These are phyloP conservation scores for Henicopernis longicauda DNA, from an alignment of 2,113 vertebrate genomes.

Conservation along the genomic window DNA sequence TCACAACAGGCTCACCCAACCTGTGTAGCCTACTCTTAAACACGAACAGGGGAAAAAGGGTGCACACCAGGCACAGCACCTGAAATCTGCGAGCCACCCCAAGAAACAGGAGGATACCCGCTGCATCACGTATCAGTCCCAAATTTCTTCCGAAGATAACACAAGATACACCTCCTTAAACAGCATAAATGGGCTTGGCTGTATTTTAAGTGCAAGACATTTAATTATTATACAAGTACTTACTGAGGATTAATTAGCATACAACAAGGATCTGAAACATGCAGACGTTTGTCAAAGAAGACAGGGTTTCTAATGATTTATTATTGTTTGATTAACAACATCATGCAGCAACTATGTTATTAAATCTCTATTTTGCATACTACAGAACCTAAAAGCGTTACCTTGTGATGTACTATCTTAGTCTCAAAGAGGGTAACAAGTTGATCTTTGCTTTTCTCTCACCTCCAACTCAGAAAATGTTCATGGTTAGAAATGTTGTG, in stretches of 20 bases:
- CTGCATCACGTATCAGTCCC: neutral
- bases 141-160: neutral
- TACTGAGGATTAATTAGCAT: conserved; percentile 34
- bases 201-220: conserved; percentile 20
- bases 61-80: neutral
- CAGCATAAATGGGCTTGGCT: neutral
- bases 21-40: neutral
- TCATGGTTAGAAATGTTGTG: neutral
- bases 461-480: neutral
- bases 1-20: neutral
- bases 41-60: neutral
- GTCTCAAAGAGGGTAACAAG: conserved; percentile 6
- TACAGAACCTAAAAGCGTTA: neutral
- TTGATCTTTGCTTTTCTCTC: conserved; percentile 12
- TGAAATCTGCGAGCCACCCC: neutral
- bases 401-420: neutral
- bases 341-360: neutral
- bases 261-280: conserved; percentile 28
- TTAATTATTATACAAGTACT: conserved; percentile 38
- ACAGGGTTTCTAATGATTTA: conserved; percentile 42
- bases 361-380: conserved; percentile 6
- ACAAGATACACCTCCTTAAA: neutral
- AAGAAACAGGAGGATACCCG: neutral
- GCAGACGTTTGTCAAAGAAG: conserved; percentile 24
- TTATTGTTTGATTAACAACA: conserved; percentile 46